Evolutionary conservation across 2,797 vertebrate genomes (phyloP), one percentile per base, ranked within the genome.

Genomic region (Protosalanx chinensis): DNA sequence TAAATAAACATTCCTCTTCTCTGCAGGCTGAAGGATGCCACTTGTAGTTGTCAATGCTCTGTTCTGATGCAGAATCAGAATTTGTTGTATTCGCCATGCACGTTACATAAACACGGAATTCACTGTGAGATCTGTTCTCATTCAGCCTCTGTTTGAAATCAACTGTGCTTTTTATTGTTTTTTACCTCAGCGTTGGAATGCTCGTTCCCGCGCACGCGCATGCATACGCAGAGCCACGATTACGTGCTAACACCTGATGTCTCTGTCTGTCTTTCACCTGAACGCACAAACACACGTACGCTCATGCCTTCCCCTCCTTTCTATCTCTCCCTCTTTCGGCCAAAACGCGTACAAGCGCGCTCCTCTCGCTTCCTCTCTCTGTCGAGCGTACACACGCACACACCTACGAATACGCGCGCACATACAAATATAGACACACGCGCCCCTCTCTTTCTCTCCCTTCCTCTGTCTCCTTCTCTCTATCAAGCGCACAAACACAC

Each of bases 1-100:
- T 81, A 83, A 79, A 84, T 78, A 81, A 83, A 81, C 83, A 79
- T 64, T 82, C 72, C 72, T 73, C 76, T 87, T 67, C 79, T 76
- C 81, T 75, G 80, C 70, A 73, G 76, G 75, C 74, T 82, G 77
- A 74, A 80, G 67, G 72, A 72, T 84, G 76, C 72, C 78, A 72
- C 86, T 81, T 85, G 85, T 88, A 74, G 84, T 83, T 33, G 13
- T 33, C 12, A 6, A 81, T 80, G 77, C 72, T 79, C 81, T 53
- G 5, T 71, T 64, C 81, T 81, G 69, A 60, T 79, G 64, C n/a
- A n/a, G n/a, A n/a, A n/a, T n/a, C n/a, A n/a, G n/a, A n/a, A n/a
- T n/a, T n/a, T n/a, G n/a, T n/a, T n/a, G n/a, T n/a, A n/a, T n/a
- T n/a, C n/a, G n/a, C n/a, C n/a, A n/a, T n/a, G n/a, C n/a, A n/a